A percentile compares a stretch with the other conserved stretches of the same genome.
These are phyloP conservation scores for Galerucella calmariensis DNA, from an alignment of 2,888 invertebrate genomes.

Conservation along the genomic window DNA sequence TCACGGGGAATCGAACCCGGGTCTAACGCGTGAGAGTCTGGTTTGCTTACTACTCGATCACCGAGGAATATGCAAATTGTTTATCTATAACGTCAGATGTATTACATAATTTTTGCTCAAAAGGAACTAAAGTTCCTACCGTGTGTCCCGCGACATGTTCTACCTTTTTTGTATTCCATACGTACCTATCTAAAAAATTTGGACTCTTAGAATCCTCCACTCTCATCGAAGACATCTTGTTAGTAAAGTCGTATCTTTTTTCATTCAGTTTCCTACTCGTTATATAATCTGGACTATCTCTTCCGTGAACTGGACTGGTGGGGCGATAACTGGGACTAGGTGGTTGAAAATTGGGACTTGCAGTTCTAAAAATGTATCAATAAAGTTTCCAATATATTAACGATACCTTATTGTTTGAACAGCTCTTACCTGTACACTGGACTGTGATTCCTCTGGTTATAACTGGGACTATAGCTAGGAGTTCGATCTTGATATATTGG, in stretches of 20 bases:
- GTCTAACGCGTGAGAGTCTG: no score
- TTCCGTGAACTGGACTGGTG: slow-evolving; percentile 45
- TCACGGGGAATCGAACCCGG: no score
- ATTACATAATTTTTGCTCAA: no score
- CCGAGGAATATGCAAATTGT: no score
- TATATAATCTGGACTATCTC: slow-evolving; percentile 63
- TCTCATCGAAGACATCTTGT: slow-evolving; percentile 60
- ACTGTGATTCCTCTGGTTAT: slow-evolving; percentile 58
- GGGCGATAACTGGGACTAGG: slow-evolving; percentile 54
- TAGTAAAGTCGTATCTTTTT: slow-evolving; percentile 56
- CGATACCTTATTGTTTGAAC: neutral
- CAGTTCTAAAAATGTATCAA: slow-evolving; percentile 43
- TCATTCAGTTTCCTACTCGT: slow-evolving; percentile 60
- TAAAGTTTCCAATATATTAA: slow-evolving; percentile 11
- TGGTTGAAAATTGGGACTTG: slow-evolving; percentile 57
- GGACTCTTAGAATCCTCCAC: slow-evolving; percentile 60
- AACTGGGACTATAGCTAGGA: slow-evolving; percentile 56
- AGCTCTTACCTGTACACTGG: slow-evolving; percentile 52
- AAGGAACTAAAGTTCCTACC: no score
- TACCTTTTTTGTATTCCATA: neutral
- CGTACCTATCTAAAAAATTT: slow-evolving; percentile 53
- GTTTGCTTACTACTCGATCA: no score
- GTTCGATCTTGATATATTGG: slow-evolving; percentile 58
- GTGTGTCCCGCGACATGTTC: no score
- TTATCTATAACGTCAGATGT: no score